Conservation (phyloP, 1,140 invertebrate genomes). For the Bombus balteatus region DNA sequence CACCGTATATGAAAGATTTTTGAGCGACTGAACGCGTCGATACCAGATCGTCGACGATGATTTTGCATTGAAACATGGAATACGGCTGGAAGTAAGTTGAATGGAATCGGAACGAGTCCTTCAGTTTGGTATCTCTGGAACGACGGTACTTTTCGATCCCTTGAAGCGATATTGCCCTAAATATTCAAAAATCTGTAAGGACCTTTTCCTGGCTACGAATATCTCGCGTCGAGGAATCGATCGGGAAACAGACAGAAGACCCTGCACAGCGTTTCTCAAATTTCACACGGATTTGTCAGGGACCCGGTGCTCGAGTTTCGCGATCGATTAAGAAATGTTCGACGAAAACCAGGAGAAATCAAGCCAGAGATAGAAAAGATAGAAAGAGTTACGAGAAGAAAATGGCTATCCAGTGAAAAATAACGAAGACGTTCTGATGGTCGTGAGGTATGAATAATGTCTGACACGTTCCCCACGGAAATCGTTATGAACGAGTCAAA, state of each 20-base stretch:
- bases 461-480: background rate
- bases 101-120: background rate
- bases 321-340: background rate
- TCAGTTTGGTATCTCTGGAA: background rate
- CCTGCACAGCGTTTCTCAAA: slow-evolving; percentile 2
- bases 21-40: background rate
- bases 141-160: too few relatives aligned
- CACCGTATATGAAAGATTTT: background rate
- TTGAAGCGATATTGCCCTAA: slow-evolving; percentile 22
- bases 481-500: background rate
- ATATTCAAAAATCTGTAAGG: slow-evolving; percentile 37
- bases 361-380: too few relatives aligned
- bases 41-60: background rate
- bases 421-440: background rate
- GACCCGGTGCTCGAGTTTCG: background rate
- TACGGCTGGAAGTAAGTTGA: background rate
- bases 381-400: background rate
- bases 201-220: background rate
- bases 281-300: background rate
- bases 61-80: background rate
- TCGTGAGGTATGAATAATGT: background rate
- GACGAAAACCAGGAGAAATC: background rate
- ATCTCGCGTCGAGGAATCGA: slow-evolving; percentile 10
- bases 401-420: background rate
- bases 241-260: background rate